Percentiles rank a stretch among this genome's conserved stretches.
phyloP scores from a whole-genome alignment of 2,888 invertebrate genomes.

The Pristionchus exspectatus region DNA sequence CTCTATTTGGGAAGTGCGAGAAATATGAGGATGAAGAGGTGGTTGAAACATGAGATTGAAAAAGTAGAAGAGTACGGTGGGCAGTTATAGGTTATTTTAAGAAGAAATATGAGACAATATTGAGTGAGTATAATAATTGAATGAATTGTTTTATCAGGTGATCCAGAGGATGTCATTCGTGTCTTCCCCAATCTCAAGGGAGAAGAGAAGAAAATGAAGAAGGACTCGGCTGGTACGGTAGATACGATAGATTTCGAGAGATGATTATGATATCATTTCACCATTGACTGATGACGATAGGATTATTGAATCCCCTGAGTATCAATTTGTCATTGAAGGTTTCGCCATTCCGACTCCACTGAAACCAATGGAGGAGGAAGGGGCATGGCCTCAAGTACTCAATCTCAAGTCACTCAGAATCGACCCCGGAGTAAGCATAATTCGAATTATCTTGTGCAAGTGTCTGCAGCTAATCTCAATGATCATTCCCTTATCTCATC shows the following conservation, averaged over 20 bases:
- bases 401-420: slow-evolving; percentile 46
- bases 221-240: slow-evolving; percentile 4
- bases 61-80: background rate
- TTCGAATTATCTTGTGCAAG: background rate
- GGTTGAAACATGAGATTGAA: background rate
- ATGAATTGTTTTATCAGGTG: background rate
- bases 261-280: background rate
- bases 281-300: background rate
- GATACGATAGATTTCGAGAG: background rate
- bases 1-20: background rate
- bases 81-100: background rate
- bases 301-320: background rate
- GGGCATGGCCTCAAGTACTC: slow-evolving; percentile 23
- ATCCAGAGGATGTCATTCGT: slow-evolving; percentile 26
- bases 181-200: slow-evolving; percentile 14
- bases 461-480: too few species aligned
- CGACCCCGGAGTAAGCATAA: background rate
- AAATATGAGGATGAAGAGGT: background rate
- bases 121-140: background rate
- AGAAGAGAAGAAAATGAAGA: background rate
- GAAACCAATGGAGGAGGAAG: background rate
- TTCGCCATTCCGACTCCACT: background rate
- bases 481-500: background rate
- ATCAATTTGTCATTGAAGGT: background rate
- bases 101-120: background rate